Percentiles rank a stretch among this genome's conserved stretches.
Evolutionary conservation across 2,113 vertebrate species (phyloP).

Genomic region (Melospiza melodia): DNA sequence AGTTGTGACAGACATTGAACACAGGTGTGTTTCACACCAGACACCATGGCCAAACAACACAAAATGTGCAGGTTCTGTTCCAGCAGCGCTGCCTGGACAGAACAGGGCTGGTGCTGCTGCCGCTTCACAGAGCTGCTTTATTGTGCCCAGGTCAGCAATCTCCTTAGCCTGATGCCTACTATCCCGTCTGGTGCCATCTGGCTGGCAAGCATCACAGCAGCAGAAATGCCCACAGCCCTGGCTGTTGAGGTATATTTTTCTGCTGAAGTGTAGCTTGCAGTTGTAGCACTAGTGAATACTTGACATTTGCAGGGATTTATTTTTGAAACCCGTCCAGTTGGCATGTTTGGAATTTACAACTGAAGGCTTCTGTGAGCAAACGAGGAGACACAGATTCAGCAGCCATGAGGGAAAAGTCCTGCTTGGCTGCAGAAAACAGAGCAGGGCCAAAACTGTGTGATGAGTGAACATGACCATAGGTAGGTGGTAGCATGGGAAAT

Average conservation of each 20-base stretch:
- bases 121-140: fast-evolving
- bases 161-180: background rate
- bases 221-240: background rate
- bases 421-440: background rate
- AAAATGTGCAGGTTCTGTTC: background rate
- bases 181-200: background rate
- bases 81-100: fast-evolving
- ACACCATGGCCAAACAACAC: background rate
- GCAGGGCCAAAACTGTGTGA: background rate
- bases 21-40: background rate
- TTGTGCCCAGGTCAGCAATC: background rate
- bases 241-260: background rate
- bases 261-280: background rate
- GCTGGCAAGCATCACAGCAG: background rate
- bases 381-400: background rate
- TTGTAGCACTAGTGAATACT: background rate
- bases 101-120: background rate
- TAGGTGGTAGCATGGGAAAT: background rate
- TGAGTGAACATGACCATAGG: fast-evolving
- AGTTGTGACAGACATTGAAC: constrained; percentile 76
- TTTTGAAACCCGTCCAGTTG: background rate
- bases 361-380: background rate
- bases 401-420: background rate
- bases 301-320: background rate
- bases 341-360: background rate